These are phyloP conservation scores for Urocolius indicus DNA, from an alignment of 2,113 vertebrate species.

Conservation along the genomic window DNA sequence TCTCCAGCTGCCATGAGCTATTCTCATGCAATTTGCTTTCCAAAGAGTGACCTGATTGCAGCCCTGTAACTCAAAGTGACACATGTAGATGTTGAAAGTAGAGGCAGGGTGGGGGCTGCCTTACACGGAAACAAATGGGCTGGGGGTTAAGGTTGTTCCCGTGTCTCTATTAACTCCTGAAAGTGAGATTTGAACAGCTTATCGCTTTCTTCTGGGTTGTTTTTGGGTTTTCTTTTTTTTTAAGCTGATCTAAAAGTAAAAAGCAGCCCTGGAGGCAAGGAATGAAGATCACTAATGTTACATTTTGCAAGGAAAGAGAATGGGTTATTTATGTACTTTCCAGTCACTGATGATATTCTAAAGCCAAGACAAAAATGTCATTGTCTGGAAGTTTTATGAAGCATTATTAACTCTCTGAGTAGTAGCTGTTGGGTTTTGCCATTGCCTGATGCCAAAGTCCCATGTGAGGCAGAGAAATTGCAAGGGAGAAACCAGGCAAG, in stretches of 20 bases:
- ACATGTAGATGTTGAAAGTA: neutral
- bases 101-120: neutral
- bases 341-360: neutral
- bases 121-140: neutral
- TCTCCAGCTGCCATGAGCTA: neutral
- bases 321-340: conserved; percentile 7
- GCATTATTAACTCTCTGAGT: neutral
- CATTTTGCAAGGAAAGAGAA: conserved; percentile 12
- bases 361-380: neutral
- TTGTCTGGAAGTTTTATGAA: neutral
- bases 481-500: neutral
- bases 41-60: neutral
- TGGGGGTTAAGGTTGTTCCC: neutral
- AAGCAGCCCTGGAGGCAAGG: neutral
- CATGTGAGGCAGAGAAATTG: neutral
- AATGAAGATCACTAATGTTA: neutral
- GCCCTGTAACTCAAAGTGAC: neutral
- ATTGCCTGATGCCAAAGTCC: neutral
- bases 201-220: neutral
- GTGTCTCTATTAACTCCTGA: neutral
- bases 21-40: neutral
- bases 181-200: neutral
- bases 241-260: neutral
- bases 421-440: neutral
- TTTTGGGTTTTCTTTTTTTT: neutral